Evolutionary conservation across 2,113 vertebrate genomes (phyloP).

Genomic region (Ursus arctos): DNA sequence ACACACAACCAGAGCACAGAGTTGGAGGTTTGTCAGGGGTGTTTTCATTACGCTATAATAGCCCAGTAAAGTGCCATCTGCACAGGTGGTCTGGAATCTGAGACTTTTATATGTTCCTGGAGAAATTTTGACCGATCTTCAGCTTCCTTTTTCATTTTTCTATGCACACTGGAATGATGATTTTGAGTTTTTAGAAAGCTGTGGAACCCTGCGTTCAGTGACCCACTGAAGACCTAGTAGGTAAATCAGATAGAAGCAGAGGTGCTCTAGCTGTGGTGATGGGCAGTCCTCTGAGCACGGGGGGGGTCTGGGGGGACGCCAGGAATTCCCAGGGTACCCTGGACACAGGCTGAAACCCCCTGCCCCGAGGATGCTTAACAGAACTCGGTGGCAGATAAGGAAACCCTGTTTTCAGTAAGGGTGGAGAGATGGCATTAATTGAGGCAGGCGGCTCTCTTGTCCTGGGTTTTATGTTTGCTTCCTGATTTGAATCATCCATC

Average conservation of each 20-base stretch:
- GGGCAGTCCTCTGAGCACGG: neutral
- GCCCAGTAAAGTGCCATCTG: neutral
- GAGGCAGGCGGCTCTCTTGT: neutral
- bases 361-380: fast-evolving
- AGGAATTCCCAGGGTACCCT: neutral
- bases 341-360: neutral
- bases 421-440: neutral
- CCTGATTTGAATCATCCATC: neutral
- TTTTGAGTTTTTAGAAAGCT: neutral
- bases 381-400: neutral
- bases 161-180: neutral
- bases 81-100: neutral
- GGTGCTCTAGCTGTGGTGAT: neutral
- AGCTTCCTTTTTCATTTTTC: neutral
- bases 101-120: neutral
- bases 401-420: neutral
- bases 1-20: neutral
- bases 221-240: neutral
- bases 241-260: neutral
- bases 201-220: neutral
- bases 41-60: neutral
- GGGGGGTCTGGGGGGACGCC: too few relatives aligned
- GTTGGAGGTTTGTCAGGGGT: neutral
- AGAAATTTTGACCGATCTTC: neutral
- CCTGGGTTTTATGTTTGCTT: neutral